Base-by-base conservation (phyloP, 2,888 invertebrate species). In the Seira ritae region DNA sequence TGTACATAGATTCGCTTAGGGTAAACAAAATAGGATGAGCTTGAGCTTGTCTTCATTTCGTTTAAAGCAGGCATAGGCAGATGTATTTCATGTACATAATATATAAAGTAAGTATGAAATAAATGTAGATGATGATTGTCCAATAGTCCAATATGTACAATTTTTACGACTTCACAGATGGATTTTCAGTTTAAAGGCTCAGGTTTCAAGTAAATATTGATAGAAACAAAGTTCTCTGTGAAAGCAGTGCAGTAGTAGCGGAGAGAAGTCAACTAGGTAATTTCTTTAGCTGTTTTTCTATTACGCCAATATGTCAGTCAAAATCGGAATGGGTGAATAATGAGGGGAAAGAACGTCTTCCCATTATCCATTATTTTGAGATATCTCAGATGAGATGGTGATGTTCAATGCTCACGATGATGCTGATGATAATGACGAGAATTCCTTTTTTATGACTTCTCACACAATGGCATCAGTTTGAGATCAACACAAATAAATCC, bases 1-100 rank as follows among this genome's bases (percentile, higher is more conserved):
- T n/a, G n/a, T n/a, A n/a, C n/a, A n/a, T n/a, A 31, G 31, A 31
- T 31, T 31, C 31, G 15, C 15, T 50, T 2, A 50, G 17, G 17
- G 50, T 50, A 50, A 50, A 50, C 68, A 78, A 42, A 71, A 80
- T 67, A 75, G 67, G 81, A 75, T 75, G 66, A 81, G 75, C 81
- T 31, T 31, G 2, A 8, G 31, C 8, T 31, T 31, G 31, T 2
- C 31, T 31, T 31, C 3, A 31, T 2, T 4, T 31, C n/a, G n/a
- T n/a, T n/a, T n/a, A n/a, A n/a, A n/a, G n/a, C n/a, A n/a, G n/a
- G n/a, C n/a, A n/a, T n/a, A n/a, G 31, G 31, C 81, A 81, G 75
- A 81, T 81, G 81, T 60, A 81, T 81, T 81, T 76, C 71, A 23
- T 81, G 81, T 81, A 80, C n/a, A n/a, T n/a, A n/a, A n/a, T n/a